A percentile compares a stretch with the other conserved stretches of the same genome.
Conservation (phyloP, 2,113 vertebrate species). For the Podarcis cretensis region DNA sequence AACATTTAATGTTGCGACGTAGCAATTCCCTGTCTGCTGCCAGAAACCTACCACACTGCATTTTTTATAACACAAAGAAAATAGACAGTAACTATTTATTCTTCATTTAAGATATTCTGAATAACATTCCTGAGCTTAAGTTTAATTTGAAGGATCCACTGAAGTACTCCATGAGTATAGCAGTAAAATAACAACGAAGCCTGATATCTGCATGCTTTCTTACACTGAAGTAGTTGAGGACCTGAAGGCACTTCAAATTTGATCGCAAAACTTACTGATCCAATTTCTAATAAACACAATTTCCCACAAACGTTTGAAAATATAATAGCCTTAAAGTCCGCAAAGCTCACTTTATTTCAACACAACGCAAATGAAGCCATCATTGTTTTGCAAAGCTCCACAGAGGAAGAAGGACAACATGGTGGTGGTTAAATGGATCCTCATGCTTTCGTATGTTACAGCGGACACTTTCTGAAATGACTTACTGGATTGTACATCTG, state of each 20-base stretch:
- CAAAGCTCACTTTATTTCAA: conserved; percentile 62
- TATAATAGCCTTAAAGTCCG: conserved; percentile 68
- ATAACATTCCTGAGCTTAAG: neutral
- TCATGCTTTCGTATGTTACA: conserved; percentile 94
- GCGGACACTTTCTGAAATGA: conserved; percentile 80
- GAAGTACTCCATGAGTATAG: conserved; percentile 50
- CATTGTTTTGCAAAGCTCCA: conserved; percentile 64
- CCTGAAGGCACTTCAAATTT: conserved; percentile 58
- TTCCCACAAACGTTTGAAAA: conserved; percentile 34
- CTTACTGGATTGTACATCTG: conserved; percentile 99
- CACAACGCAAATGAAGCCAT: conserved; percentile 60
- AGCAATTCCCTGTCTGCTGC: neutral
- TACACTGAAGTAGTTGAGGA: conserved; percentile 57
- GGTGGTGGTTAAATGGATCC: conserved; percentile 77
- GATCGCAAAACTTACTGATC: conserved; percentile 17
- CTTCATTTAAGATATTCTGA: neutral
- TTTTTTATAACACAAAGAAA: conserved; percentile 8
- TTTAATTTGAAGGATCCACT: conserved; percentile 69
- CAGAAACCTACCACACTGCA: neutral
- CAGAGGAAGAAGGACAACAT: conserved; percentile 55
- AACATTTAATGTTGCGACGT: neutral
- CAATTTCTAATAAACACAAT: conserved; percentile 48
- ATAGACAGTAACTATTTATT: neutral
- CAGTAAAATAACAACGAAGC: conserved; percentile 44
- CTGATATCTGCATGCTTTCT: conserved; percentile 57